Conservation (phyloP, 2,797 vertebrate species). For the Myotis myotis region DNA sequence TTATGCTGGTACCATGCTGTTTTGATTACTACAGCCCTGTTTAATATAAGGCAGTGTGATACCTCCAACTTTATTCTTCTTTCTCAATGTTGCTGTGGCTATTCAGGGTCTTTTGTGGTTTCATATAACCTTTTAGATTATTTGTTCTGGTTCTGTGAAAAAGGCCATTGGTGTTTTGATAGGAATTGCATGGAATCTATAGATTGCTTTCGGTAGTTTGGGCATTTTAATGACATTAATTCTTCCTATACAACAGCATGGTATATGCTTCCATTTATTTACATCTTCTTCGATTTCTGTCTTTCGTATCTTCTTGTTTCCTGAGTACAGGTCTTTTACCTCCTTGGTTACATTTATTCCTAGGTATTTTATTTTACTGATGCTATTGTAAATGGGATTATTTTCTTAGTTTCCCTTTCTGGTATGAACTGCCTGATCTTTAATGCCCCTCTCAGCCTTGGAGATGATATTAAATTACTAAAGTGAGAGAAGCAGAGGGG, state of each 20-base stretch:
- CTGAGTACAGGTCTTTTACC: not conserved
- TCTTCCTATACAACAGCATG: not conserved
- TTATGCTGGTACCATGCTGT: not conserved
- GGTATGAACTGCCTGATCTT: not conserved
- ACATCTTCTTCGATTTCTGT: not conserved
- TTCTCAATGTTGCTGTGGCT: not conserved
- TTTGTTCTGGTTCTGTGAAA: not conserved
- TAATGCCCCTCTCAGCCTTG: not conserved
- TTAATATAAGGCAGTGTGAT: not conserved
- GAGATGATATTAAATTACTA: not conserved
- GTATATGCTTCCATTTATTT: not conserved
- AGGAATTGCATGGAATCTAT: not conserved
- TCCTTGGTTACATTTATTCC: not conserved
- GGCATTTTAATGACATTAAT: not conserved
- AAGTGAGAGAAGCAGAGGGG: not conserved
- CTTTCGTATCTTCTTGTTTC: not conserved
- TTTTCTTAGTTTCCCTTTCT: not conserved
- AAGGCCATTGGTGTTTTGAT: not conserved
- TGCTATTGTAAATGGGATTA: not conserved
- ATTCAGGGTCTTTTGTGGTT: not conserved
- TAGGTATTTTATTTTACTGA: not conserved
- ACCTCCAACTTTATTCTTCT: not conserved
- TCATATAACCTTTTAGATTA: not conserved
- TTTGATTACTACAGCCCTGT: not conserved
- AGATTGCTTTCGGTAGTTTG: not conserved